Percentiles rank a stretch among this genome's conserved stretches.
Evolutionary conservation across 2,797 vertebrate genomes (phyloP).

Genomic region (Rhinatrema bivittatum): DNA sequence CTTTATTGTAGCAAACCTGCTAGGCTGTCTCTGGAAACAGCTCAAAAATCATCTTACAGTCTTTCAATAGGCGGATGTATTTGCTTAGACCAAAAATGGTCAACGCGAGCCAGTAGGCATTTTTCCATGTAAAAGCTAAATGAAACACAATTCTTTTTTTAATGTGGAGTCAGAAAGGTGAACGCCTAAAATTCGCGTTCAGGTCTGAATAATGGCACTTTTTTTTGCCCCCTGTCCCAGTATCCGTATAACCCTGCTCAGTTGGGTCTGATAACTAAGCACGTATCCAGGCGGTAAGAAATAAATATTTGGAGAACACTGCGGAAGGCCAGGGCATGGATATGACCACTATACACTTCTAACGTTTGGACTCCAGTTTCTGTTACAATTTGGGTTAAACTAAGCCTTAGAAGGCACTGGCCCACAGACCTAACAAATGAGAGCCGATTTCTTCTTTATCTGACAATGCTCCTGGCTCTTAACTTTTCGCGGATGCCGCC

Average conservation of each 20-base stretch:
- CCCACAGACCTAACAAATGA: no score
- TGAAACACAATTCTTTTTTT: neutral
- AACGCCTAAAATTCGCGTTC: neutral
- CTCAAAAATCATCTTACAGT: no score
- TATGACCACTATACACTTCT: neutral
- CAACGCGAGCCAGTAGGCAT: no score
- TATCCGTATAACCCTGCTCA: slow-evolving; percentile 14
- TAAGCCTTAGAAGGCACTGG: neutral
- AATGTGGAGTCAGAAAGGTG: slow-evolving; percentile 5
- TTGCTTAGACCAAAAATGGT: no score
- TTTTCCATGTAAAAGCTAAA: neutral
- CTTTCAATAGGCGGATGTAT: no score
- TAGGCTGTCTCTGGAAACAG: no score
- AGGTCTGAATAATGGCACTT: slow-evolving; percentile 7
- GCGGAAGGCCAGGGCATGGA: slow-evolving; percentile 4
- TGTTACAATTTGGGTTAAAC: neutral
- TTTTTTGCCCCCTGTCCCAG: neutral
- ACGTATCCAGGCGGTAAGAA: slow-evolving; percentile 9
- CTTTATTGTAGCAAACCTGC: no score
- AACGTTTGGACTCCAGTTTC: neutral
- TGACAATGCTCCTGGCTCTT: no score
- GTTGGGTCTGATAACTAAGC: slow-evolving; percentile 1
- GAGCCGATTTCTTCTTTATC: no score
- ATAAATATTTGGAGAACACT: slow-evolving; percentile 10
- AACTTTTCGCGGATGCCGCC: no score